phyloP scores from a whole-genome alignment of 2,888 invertebrate genomes.

The Blomia tropicalis region DNA sequence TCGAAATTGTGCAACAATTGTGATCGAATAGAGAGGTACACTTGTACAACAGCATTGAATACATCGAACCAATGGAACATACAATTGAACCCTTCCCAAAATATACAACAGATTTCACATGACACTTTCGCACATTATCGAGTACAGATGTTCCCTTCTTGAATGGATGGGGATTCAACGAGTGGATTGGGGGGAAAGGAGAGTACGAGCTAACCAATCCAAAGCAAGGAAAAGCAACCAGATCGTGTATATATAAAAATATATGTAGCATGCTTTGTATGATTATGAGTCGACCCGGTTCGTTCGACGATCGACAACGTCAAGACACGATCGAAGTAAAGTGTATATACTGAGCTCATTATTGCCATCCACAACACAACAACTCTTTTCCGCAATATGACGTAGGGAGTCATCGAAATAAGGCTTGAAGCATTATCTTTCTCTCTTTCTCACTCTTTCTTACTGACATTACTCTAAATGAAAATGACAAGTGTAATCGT shows the following conservation, averaged over 20 bases:
- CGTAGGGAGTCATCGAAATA: not conserved
- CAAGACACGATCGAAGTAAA: too few species aligned
- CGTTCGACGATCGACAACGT: too few species aligned
- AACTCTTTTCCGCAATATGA: slow-evolving; percentile 13
- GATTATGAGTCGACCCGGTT: too few species aligned
- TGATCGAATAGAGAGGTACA: not conserved
- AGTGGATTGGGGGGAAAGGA: not conserved
- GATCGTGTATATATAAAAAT: not conserved
- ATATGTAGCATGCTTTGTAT: not conserved
- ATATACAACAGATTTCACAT: slow-evolving; percentile 1
- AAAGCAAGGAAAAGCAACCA: not conserved
- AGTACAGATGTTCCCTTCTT: too few species aligned
- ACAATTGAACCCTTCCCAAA: too few species aligned
- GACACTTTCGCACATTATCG: too few species aligned
- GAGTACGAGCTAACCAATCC: not conserved
- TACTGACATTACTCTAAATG: too few species aligned
- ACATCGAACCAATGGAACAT: not conserved
- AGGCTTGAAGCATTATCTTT: not conserved
- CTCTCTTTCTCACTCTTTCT: too few species aligned
- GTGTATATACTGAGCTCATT: not conserved
- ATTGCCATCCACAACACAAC: too few species aligned
- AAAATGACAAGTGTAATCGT: slow-evolving; percentile 2
- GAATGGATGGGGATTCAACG: too few species aligned
- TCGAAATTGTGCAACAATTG: not conserved
- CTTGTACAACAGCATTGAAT: not conserved